Conservation (phyloP, 1,140 invertebrate species). For the Aphis craccivora region DNA sequence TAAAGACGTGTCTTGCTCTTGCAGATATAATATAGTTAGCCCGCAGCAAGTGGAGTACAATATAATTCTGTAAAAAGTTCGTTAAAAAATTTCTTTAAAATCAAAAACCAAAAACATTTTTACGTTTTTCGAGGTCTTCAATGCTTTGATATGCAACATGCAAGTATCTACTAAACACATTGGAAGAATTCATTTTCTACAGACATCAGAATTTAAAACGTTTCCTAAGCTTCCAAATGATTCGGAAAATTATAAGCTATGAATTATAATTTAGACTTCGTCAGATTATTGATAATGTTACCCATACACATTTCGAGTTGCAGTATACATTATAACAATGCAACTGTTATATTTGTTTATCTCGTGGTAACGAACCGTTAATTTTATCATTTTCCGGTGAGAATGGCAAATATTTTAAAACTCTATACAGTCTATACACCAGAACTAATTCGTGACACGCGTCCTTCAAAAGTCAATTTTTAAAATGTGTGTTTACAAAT, state of each 20-base stretch:
- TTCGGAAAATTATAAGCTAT: not conserved
- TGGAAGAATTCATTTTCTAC: not conserved
- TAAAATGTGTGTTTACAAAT: not conserved
- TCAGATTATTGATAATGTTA: not conserved
- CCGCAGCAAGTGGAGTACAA: not conserved
- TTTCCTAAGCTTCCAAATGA: not conserved
- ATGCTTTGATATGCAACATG: not conserved
- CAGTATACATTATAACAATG: not conserved
- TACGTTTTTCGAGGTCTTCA: not conserved
- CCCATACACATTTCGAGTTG: not conserved
- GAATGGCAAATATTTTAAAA: not conserved
- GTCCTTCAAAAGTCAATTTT: constrained; percentile 23
- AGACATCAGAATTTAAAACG: not conserved
- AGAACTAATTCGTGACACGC: not conserved
- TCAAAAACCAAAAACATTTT: not conserved
- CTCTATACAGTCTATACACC: not conserved
- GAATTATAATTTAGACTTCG: not conserved
- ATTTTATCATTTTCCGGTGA: not conserved
- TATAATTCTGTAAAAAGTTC: not conserved
- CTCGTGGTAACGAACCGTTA: not conserved
- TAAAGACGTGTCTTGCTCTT: not conserved
- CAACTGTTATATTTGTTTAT: not conserved
- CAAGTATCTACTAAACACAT: not conserved
- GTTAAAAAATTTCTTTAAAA: not conserved
- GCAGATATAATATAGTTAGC: not conserved